These are phyloP conservation scores for Caerostris extrusa DNA, from an alignment of 1,140 invertebrate species.

Conservation along the genomic window DNA sequence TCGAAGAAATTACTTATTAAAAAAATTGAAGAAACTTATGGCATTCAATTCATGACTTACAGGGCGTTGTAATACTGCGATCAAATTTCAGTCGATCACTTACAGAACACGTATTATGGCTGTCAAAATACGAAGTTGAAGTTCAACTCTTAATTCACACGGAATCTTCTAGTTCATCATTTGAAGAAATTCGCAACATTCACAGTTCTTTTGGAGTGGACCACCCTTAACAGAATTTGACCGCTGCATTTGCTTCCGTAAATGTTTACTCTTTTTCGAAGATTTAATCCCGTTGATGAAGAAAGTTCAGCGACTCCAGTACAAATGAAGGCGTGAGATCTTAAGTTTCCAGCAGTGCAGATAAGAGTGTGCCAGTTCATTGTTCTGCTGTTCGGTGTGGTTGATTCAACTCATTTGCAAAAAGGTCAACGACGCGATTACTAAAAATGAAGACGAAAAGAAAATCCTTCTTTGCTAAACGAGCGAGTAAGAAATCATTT, in stretches of 20 bases:
- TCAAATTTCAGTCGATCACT: neutral
- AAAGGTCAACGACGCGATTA: slow-evolving; percentile 76
- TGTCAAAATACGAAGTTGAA: neutral
- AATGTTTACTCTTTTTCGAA: slow-evolving; percentile 63
- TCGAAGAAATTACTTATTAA: neutral
- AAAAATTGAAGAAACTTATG: neutral
- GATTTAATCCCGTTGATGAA: slow-evolving; percentile 66
- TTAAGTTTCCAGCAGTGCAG: slow-evolving; percentile 37
- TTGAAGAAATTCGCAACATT: neutral
- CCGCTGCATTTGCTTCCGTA: slow-evolving; percentile 65
- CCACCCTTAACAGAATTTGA: slow-evolving; percentile 37
- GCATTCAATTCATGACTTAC: slow-evolving; percentile 4
- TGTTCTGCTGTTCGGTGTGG: slow-evolving; percentile 54
- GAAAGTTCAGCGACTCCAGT: slow-evolving; percentile 67
- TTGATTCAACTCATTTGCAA: slow-evolving; percentile 67
- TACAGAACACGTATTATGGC: neutral
- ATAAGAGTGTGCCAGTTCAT: slow-evolving; percentile 42
- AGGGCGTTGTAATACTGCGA: neutral
- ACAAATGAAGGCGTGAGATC: slow-evolving; percentile 1
- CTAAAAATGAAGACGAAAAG: slow-evolving; percentile 26
- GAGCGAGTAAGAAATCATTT: slow-evolving; percentile 31
- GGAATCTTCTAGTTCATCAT: neutral
- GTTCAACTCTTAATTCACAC: neutral
- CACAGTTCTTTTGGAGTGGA: neutral
- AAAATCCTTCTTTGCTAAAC: slow-evolving; percentile 17